Percentiles rank a stretch among this genome's conserved stretches.
Conservation (phyloP, 2,888 invertebrate genomes). For the Ornithoptera alexandrae region DNA sequence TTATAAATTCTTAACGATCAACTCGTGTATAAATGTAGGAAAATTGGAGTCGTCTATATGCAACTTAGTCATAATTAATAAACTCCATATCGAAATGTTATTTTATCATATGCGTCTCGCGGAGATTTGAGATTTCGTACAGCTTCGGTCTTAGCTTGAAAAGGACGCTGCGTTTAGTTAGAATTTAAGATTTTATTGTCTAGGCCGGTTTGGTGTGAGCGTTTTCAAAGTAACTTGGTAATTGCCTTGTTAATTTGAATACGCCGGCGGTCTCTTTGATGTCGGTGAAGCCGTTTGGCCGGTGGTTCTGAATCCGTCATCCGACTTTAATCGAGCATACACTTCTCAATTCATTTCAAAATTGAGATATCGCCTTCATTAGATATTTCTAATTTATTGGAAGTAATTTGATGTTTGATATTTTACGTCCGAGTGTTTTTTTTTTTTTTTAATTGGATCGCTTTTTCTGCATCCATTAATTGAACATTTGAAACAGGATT, state of each 20-base stretch:
- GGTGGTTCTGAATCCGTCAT: constrained; percentile 63
- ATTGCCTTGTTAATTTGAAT: constrained; percentile 75
- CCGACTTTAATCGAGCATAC: constrained; percentile 47
- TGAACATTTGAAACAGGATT: constrained; percentile 26
- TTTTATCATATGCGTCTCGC: background rate
- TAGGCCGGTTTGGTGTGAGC: constrained; percentile 46
- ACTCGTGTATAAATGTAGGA: constrained; percentile 36
- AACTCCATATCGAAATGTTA: constrained; percentile 1
- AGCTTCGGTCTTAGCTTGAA: background rate
- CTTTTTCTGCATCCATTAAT: constrained; percentile 36
- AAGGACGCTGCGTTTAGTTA: constrained; percentile 35
- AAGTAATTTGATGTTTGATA: constrained; percentile 42
- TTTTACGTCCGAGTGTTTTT: constrained; percentile 44
- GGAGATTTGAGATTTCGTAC: background rate
- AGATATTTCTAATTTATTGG: constrained; percentile 64
- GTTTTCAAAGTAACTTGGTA: constrained; percentile 64
- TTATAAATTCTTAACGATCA: constrained; percentile 56
- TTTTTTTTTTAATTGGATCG: constrained; percentile 53
- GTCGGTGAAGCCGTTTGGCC: constrained; percentile 59
- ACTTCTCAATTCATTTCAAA: constrained; percentile 56
- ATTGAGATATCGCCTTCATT: constrained; percentile 62
- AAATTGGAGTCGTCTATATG: constrained; percentile 24
- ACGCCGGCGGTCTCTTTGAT: constrained; percentile 67
- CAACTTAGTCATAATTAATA: constrained; percentile 23
- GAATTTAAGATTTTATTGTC: constrained; percentile 56